Conservation (phyloP, 2,797 vertebrate species). For the Lacerta bilineata region DNA sequence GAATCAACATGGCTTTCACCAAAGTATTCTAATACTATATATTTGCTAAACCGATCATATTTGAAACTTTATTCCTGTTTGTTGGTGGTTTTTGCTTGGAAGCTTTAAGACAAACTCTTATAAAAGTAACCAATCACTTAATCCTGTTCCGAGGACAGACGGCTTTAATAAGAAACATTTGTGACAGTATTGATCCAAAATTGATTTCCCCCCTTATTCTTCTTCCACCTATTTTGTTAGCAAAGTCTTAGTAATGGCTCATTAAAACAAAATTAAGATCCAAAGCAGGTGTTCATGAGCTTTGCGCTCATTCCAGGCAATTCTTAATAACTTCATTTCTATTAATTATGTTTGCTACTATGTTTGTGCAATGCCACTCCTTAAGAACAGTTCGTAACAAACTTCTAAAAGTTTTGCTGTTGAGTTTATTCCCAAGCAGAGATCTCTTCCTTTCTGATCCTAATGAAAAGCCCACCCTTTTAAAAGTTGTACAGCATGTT, state of each 20-base stretch:
- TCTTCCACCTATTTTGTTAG: conserved; percentile 56
- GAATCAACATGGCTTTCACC: conserved; percentile 56
- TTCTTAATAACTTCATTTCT: conserved; percentile 62
- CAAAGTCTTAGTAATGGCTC: conserved; percentile 76
- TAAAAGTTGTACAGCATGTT: conserved; percentile 21
- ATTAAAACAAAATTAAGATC: conserved; percentile 82
- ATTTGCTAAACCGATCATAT: conserved; percentile 60
- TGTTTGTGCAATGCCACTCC: conserved; percentile 26
- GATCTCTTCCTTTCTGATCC: not conserved
- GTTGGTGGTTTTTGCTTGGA: conserved; percentile 47
- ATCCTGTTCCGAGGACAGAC: conserved; percentile 81
- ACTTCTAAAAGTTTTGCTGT: conserved; percentile 50
- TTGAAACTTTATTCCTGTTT: conserved; percentile 42
- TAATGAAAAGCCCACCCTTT: conserved; percentile 15
- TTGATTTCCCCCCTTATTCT: conserved; percentile 73
- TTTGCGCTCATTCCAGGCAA: conserved; percentile 71
- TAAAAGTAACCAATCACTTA: conserved; percentile 78
- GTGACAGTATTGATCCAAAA: conserved; percentile 84
- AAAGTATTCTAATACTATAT: conserved; percentile 39
- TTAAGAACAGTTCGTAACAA: conserved; percentile 26
- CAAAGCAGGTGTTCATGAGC: conserved; percentile 78
- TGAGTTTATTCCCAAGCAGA: not conserved
- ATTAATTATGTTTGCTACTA: conserved; percentile 35
- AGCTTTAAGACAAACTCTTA: conserved; percentile 70
- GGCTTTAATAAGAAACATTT: conserved; percentile 73